Evolutionary conservation across 2,888 invertebrate species (phyloP), one percentile per base, ranked within the genome.

Genomic region (Stenolophus ochropezus): DNA sequence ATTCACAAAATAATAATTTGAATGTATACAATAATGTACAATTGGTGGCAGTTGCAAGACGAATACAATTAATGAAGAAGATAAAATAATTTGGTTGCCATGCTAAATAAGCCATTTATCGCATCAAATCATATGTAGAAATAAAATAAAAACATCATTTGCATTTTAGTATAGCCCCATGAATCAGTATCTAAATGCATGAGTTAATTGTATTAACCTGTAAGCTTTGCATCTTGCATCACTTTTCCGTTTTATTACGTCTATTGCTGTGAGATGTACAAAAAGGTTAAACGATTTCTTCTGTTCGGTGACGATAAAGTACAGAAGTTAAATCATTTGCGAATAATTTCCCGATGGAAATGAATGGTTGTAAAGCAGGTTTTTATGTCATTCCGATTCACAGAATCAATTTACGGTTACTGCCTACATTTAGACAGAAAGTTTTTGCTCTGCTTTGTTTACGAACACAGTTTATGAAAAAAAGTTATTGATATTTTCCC

Each of bases 351-450:
- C 21, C 25, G 23, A 61, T 61, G 61, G 61, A 61, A 61, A 61
- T 61, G 61, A 23, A 23, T 61, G 61, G n/a, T 61, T 61, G 61
- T 61, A 23, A 61, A 61, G n/a, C 61, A 61, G 25, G 25, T 61
- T 61, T 61, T 61, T 61, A 61, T 21, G 61, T 23, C 61, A 61
- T 25, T 61, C 25, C 61, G 23, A 25, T 23, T 61, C 61, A 23
- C 25, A 23, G 61, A 25, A 25, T 61, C 61, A 61, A 61, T 61
- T 61, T 61, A 61, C 61, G 25, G 61, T 25, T 61, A 61, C 61
- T 61, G 61, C 61, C 61, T 61, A 25, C 25, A 25, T 61, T 61
- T 61, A 61, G 61, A 61, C 61, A 61, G 61, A 61, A 61, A 61
- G 23, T 61, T 61, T 61, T 61, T 61, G 61, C 25, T 4, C 25